phyloP scores from a whole-genome alignment of 2,113 vertebrate species.

The Serinus canaria region DNA sequence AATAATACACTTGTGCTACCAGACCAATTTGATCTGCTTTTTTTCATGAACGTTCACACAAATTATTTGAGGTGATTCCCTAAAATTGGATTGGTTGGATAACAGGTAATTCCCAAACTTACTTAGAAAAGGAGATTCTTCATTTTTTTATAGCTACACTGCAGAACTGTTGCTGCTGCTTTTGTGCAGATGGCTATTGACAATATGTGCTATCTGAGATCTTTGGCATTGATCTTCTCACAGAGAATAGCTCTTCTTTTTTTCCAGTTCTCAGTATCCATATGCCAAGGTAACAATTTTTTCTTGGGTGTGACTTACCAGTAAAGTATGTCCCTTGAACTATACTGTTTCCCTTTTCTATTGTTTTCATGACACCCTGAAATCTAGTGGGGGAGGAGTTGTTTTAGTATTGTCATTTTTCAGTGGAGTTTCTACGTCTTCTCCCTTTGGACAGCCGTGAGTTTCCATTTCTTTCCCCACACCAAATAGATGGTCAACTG shows the following conservation, averaged over 20 bases:
- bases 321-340: background rate
- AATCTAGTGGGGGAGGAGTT: background rate
- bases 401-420: background rate
- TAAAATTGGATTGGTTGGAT: background rate
- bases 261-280: background rate
- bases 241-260: background rate
- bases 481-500: background rate
- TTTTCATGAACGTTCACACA: background rate
- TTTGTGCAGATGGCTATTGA: background rate
- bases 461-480: background rate
- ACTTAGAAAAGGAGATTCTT: background rate
- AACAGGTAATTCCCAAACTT: background rate
- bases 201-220: background rate
- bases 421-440: background rate
- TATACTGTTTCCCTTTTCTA: background rate
- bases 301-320: background rate
- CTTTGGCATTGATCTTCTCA: background rate
- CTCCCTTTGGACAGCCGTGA: background rate
- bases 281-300: background rate
- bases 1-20: background rate
- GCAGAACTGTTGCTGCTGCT: background rate
- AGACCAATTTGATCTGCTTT: background rate
- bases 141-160: background rate
- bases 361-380: background rate
- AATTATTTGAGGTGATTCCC: background rate